Base-by-base conservation (phyloP, 2,797 vertebrate genomes). In the Poeciliopsis infans region DNA sequence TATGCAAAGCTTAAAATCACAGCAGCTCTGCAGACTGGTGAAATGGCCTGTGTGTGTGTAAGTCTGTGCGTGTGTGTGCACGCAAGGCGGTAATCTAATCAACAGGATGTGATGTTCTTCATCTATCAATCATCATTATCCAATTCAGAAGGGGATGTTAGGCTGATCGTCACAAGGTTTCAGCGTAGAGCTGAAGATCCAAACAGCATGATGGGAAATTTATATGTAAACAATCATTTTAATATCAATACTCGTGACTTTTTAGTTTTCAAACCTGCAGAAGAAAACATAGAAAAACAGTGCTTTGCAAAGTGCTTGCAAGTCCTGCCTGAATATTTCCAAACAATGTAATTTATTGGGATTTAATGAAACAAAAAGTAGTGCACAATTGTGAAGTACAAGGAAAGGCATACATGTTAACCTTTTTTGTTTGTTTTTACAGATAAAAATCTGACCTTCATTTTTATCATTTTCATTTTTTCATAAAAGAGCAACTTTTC, bases 71-170 rank as follows among this genome's bases (percentile, higher is more conserved):
- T 36, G 61, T 20, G 31, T 23, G 76, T 84, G 77, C 84, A 72
- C 4, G 16, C 13, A 73, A 23, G 23, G 41, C 18, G 69, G 1
- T 39, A 75, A 71, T 68, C 74, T 46, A 83, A 68, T 41, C 53
- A 75, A 82, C 68, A 72, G 74, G 72, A 83, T 76, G 55, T 69
- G 41, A 75, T 80, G 43, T 46, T 83, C 66, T 72, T 81, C 64
- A 74, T 82, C 51, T 41, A 72, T 55, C 64, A 46, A 53, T 85
- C 79, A 79, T 70, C 61, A 72, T 80, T 75, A 87, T 39, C 46
- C 57, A 84, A 57, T 81, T 84, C 59, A 45, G 76, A 55, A 61
- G 76, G 28, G 55, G 55, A 74, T 11, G 3, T 68, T 23, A n/a
- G 57, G 23, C 46, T 2, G 46, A 69, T 75, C 12, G 12, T 36